These are phyloP conservation scores for Zaprionus tsacasi DNA, from an alignment of 1,140 invertebrate genomes.

Conservation along the genomic window DNA sequence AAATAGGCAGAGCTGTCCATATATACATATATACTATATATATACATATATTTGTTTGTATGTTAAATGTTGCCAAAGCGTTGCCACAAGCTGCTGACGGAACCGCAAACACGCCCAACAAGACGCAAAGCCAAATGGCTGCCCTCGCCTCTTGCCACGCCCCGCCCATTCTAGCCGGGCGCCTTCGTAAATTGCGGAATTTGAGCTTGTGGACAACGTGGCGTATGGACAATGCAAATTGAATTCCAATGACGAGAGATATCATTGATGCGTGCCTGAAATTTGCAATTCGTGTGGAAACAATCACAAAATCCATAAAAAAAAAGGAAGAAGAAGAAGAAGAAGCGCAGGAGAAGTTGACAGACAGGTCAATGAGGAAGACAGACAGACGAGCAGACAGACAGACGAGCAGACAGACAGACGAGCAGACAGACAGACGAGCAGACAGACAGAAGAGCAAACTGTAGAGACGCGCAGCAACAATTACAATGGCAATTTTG, in stretches of 20 bases:
- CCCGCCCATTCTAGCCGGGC: background rate
- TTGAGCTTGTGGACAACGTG: slow-evolving; percentile 38
- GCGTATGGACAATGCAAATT: slow-evolving; percentile 74
- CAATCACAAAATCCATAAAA: slow-evolving; percentile 60
- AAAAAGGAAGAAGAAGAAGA: too few species aligned
- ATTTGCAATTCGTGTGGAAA: slow-evolving; percentile 80
- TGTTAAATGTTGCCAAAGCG: slow-evolving; percentile 11
- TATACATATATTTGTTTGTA: slow-evolving; percentile 4
- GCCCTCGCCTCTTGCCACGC: background rate
- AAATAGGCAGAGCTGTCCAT: slow-evolving; percentile 40
- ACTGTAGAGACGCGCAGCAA: slow-evolving; percentile 4
- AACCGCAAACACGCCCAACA: slow-evolving; percentile 66
- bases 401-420: background rate
- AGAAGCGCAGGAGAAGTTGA: slow-evolving; percentile 28
- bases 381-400: background rate
- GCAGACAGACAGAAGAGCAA: background rate
- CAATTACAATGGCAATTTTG: slow-evolving; percentile 41
- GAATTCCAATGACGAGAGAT: slow-evolving; percentile 78
- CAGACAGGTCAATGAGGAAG: background rate
- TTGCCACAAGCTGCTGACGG: slow-evolving; percentile 38
- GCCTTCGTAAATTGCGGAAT: slow-evolving; percentile 26
- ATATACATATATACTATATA: slow-evolving; percentile 1
- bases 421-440: background rate
- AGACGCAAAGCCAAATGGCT: slow-evolving; percentile 63
- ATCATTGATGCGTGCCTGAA: slow-evolving; percentile 78